Conservation (phyloP, 2,113 vertebrate species). For the Mesoclemmys tuberculata region DNA sequence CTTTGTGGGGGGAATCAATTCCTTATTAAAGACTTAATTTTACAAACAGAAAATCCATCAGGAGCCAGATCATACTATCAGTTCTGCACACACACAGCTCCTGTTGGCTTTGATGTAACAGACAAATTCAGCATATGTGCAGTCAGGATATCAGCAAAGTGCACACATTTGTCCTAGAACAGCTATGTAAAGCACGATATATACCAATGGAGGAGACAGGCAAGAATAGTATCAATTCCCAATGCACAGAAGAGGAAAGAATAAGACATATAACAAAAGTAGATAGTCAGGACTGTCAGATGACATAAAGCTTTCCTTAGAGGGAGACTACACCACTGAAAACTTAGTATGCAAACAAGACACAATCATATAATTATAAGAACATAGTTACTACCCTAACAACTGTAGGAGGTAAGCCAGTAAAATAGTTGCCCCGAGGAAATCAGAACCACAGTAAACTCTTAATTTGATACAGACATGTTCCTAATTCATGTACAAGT, state of each 20-base stretch:
- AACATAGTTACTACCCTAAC: not conserved
- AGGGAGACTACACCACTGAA: not conserved
- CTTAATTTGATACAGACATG: no score
- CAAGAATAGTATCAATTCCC: not conserved
- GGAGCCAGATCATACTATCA: not conserved
- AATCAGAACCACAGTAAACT: no score
- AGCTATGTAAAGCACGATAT: no score
- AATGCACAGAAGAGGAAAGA: not conserved
- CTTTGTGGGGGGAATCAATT: not conserved
- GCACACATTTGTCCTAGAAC: no score
- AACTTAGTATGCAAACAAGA: not conserved
- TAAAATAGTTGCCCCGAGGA: not conserved
- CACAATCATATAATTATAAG: not conserved
- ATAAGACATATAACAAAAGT: not conserved
- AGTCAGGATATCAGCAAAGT: not conserved
- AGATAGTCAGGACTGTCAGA: not conserved
- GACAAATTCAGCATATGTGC: not conserved
- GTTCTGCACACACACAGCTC: not conserved
- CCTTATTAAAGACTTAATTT: not conserved
- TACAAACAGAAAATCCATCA: not conserved
- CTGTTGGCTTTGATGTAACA: not conserved
- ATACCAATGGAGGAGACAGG: no score
- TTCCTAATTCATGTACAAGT: no score
- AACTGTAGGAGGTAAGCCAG: not conserved
- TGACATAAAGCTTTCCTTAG: no score